Evolutionary conservation across 2,888 invertebrate genomes (phyloP), one percentile per base, ranked within the genome.

Genomic region (Palloptera scutellata): DNA sequence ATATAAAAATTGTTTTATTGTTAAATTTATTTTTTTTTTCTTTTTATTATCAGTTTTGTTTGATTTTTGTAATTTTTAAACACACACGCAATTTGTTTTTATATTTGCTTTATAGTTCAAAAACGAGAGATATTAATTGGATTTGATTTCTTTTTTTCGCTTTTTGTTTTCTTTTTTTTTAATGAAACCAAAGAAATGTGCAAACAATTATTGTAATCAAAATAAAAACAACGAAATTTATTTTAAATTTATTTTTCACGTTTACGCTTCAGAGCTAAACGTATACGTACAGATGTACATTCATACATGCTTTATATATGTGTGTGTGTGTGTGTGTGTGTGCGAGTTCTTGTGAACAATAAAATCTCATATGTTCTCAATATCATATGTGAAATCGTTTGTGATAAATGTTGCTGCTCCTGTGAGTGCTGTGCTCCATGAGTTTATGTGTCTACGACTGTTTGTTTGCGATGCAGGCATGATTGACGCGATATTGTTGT

Each of bases 1-100:
- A 30, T 30, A 30, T 30, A 30, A 30, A 30, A 30, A 30, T 30
- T 30, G 2, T 4, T 30, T 30, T 30, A 30, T 30, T 30, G n/a
- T n/a, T n/a, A n/a, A n/a, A n/a, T n/a, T n/a, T 60, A 61, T 11
- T 55, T 62, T 42, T 15, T 55, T 63, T 63, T 41, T 45, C 12
- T 13, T 43, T 45, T 68, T 13, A 57, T 51, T 52, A 19, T 59
- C 42, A 20, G n/a, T n/a, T 12, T 19, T 55, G 41, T 17, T 42
- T 20, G 43, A 43, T 15, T 42, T 59, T 68, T 63, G n/a, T n/a
- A n/a, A n/a, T n/a, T 58, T 15, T 57, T 57, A 9, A n/a, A n/a
- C n/a, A 40, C 40, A 13, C 30, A 30, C 40, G 11, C 12, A 40
- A 40, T 3, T 57, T 40, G 57, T 40, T 9, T 48, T 9, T 48